Evolutionary conservation across 1,140 invertebrate species (phyloP).

Genomic region (Trichoplusia ni): DNA sequence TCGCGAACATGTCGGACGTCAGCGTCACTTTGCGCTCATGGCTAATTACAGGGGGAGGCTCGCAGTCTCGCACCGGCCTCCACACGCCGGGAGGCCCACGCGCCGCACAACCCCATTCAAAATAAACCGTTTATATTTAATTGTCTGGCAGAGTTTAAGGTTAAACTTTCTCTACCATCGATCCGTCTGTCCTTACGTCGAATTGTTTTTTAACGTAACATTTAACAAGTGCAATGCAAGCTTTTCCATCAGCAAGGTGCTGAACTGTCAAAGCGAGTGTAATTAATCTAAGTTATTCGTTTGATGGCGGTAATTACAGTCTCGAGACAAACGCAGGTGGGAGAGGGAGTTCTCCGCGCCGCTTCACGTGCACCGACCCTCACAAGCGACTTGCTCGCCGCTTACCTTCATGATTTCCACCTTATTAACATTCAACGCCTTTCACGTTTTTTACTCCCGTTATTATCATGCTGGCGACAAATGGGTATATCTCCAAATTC

Average conservation of each 20-base stretch:
- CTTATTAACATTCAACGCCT: background rate
- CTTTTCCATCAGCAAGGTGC: slow-evolving; percentile 70
- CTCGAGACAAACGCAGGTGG: slow-evolving; percentile 45
- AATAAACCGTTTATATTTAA: slow-evolving; percentile 14
- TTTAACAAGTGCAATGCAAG: slow-evolving; percentile 48
- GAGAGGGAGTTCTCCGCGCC: slow-evolving; percentile 50
- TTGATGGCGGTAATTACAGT: slow-evolving; percentile 60
- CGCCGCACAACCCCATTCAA: background rate
- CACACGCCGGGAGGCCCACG: background rate
- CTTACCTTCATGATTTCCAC: slow-evolving; percentile 53
- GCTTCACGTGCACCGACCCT: slow-evolving; percentile 31
- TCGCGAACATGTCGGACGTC: slow-evolving; percentile 16
- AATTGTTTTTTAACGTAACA: slow-evolving; percentile 45
- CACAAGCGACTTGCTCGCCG: slow-evolving; percentile 37
- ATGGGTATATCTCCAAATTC: background rate
- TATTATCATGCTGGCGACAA: background rate
- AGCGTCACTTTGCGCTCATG: slow-evolving; percentile 15
- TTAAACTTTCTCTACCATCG: slow-evolving; percentile 8
- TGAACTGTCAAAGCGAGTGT: slow-evolving; percentile 64
- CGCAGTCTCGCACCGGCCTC: too few relatives aligned
- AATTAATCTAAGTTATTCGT: slow-evolving; percentile 76
- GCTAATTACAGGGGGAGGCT: slow-evolving; percentile 28
- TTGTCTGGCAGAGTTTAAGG: slow-evolving; percentile 20
- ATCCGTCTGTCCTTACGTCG: slow-evolving; percentile 20
- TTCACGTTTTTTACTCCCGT: background rate